Evolutionary conservation across 2,797 vertebrate genomes (phyloP).

Genomic region (Synanceia verrucosa): DNA sequence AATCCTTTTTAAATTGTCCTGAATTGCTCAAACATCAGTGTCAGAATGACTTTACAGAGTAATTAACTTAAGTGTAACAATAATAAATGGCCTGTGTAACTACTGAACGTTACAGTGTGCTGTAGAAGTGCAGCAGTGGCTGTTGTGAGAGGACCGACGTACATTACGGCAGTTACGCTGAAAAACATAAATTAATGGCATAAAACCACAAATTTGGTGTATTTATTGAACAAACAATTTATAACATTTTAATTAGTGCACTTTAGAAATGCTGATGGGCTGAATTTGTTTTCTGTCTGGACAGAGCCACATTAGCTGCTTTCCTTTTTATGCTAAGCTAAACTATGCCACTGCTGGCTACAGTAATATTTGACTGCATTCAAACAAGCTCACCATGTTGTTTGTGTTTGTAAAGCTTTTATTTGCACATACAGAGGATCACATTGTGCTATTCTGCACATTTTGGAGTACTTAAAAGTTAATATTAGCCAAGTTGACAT

Average conservation of each 20-base stretch:
- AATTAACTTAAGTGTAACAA: not conserved
- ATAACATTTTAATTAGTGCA: not conserved
- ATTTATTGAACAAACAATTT: not conserved
- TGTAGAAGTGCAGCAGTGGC: not conserved
- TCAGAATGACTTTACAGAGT: conserved; percentile 15
- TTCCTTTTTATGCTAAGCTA: not conserved
- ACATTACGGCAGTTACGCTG: not conserved
- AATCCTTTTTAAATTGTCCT: conserved; percentile 17
- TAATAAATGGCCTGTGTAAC: not conserved
- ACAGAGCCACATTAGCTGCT: not conserved
- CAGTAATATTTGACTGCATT: too few species aligned
- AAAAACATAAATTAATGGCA: too few species aligned
- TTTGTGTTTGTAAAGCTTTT: not conserved
- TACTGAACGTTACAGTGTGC: not conserved
- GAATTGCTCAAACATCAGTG: conserved; percentile 9
- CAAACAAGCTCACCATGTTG: not conserved
- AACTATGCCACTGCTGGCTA: not conserved
- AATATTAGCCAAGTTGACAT: not conserved
- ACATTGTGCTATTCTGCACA: not conserved
- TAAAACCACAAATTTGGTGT: not conserved
- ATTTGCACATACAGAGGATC: not conserved
- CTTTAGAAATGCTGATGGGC: too few species aligned
- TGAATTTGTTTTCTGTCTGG: too few species aligned
- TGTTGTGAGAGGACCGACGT: not conserved
- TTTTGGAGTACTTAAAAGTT: not conserved